Evolutionary conservation across 2,888 invertebrate genomes (phyloP), one percentile per base, ranked within the genome.

Genomic region (Myopa tessellatipennis): DNA sequence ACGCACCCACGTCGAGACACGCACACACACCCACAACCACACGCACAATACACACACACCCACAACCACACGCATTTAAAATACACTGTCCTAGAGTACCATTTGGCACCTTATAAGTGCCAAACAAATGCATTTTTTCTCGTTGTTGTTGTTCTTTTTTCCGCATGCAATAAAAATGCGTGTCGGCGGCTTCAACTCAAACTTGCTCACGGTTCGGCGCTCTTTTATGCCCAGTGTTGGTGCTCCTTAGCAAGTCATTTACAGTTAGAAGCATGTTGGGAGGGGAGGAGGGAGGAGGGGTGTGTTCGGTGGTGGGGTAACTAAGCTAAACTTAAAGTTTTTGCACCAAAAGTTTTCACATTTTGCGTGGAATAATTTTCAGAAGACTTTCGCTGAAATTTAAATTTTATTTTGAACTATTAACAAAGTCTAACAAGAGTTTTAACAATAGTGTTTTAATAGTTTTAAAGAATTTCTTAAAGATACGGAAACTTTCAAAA

Each of bases 191-290:
- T 58, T 58, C 60, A 14, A 55, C 34, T 26, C 38, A 36, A 40
- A 40, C 40, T 14, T 50, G 50, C 58, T 38, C 18, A 60, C 72
- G 72, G 45, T 55, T 72, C 60, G 60, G 38, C 72, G 60, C 58
- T 58, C 34, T 72, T 72, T 72, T 26, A 72, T 26, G 26, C 26
- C 26, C 26, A 26, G 26, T 26, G 26, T 40, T 72, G 72, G 72
- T 60, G 52, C 52, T 38, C 58, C n/a, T 38, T n/a, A 38, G 14
- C 60, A 58, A 60, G 60, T 40, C 40, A 18, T 60, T 36, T 38
- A 72, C 72, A 40, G 72, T 58, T 71, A 58, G 38, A 36, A 4
- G 36, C 38, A 12, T 58, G 40, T 38, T 14, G 34, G 10, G 52
- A 36, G 70, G 40, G n/a, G 50, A 52, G 3, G 52, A 14, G 52